These are phyloP conservation scores for Myanophis thanlyinensis DNA, from an alignment of 2,113 vertebrate genomes.

Conservation along the genomic window DNA sequence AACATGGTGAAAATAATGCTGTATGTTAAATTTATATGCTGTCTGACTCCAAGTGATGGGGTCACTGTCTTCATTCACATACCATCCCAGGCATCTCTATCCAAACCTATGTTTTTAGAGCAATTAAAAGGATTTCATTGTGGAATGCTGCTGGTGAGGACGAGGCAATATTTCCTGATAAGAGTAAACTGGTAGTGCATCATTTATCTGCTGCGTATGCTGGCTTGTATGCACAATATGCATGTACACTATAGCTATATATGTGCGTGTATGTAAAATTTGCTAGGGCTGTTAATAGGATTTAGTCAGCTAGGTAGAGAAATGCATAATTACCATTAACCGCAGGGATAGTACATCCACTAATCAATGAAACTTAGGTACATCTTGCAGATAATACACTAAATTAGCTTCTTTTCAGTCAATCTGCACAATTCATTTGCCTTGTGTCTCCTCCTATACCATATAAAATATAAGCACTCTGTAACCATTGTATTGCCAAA, in stretches of 20 bases:
- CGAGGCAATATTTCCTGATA: neutral
- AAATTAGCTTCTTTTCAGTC: neutral
- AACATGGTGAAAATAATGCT: neutral
- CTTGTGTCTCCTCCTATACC: conserved; percentile 38
- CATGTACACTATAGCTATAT: neutral
- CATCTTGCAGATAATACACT: neutral
- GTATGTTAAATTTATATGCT: neutral
- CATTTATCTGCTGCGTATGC: neutral
- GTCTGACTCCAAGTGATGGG: neutral
- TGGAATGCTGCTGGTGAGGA: neutral
- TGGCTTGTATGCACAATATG: neutral
- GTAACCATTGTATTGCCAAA: conserved; percentile 31
- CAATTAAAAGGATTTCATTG: neutral
- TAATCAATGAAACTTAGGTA: neutral
- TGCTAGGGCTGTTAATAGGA: neutral
- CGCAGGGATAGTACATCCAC: neutral
- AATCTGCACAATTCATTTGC: conserved; percentile 9
- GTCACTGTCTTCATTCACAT: neutral
- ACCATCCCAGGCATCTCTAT: neutral
- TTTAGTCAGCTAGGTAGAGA: neutral
- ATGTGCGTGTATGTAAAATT: neutral
- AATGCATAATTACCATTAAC: conserved; percentile 47
- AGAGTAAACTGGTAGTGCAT: neutral
- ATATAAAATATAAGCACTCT: conserved; percentile 26
- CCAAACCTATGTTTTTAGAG: neutral